Evolutionary conservation across 2,888 invertebrate genomes (phyloP), one percentile per base, ranked within the genome.

Genomic region (Scaeva pyrastri): DNA sequence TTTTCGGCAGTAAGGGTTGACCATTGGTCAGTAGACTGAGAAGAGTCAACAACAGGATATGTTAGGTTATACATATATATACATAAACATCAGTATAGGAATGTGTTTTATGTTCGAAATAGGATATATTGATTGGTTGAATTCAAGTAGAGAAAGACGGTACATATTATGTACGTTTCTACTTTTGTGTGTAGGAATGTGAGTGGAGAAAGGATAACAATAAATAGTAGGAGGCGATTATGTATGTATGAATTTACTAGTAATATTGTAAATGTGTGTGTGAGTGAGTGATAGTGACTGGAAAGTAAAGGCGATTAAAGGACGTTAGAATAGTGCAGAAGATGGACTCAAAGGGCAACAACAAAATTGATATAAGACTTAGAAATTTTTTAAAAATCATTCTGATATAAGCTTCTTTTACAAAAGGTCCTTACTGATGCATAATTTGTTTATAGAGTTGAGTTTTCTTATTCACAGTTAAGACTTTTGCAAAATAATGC

Each of bases 1-100:
- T 12, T 2, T 23, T 39, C 8, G 8, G 66, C n/a, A n/a, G 77
- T 86, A 82, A 86, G 86, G 86, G 86, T 82, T 86, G 86, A 86
- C 86, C 86, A 86, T 86, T 86, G 86, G 86, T 86, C 86, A 86
- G 64, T 81, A 64, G 81, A 48, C 43, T 56, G 81, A 52, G 86
- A 70, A 64, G 48, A 75, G 45, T 77, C 76, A 74, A 71, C 60
- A 66, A 19, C 45, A 66, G 86, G 86, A 85, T 81, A 73, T 36
- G 8, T 8, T n/a, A n/a, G 31, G 31, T 31, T 2, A 7, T 1
- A n/a, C n/a, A n/a, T 39, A 58, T 36, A 16, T 23, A 45, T 41
- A 48, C 19, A 71, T 55, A 76, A 14, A 50, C 12, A 21, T 81
- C 52, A 74, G 36, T 62, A 21, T 58, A 45, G 86, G 86, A 86